These are phyloP conservation scores for Hyposmocoma kahamanoa DNA, from an alignment of 1,140 invertebrate genomes.

Conservation along the genomic window DNA sequence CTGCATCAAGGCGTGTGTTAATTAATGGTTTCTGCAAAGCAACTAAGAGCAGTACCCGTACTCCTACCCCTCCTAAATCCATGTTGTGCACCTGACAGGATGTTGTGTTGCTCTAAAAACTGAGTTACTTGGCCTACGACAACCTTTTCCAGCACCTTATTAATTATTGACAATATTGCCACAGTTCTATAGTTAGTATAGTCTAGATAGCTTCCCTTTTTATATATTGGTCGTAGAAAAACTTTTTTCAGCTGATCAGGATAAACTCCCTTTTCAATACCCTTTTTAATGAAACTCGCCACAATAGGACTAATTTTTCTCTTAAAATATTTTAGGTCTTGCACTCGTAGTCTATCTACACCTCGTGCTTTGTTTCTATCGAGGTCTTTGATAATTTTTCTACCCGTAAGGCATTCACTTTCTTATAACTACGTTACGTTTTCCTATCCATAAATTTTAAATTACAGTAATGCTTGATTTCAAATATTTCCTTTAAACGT, in stretches of 20 bases:
- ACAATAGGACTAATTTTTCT: not conserved
- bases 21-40: no score
- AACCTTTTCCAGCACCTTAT: slow-evolving; percentile 1
- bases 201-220: not conserved
- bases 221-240: slow-evolving; percentile 4
- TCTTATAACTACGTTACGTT: not conserved
- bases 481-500: not conserved
- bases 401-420: not conserved
- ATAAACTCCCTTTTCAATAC: not conserved
- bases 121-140: not conserved
- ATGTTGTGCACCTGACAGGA: not conserved
- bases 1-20: no score
- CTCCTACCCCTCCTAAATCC: not conserved
- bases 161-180: not conserved
- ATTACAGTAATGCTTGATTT: not conserved
- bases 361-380: not conserved
- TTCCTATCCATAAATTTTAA: not conserved
- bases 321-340: not conserved
- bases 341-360: not conserved
- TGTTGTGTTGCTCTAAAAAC: not conserved
- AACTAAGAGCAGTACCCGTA: not conserved
- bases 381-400: not conserved
- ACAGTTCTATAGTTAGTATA: not conserved
- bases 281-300: not conserved
- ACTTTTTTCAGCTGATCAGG: not conserved